Conservation (phyloP, 2,113 vertebrate genomes). For the Aptenodytes forsteri region DNA sequence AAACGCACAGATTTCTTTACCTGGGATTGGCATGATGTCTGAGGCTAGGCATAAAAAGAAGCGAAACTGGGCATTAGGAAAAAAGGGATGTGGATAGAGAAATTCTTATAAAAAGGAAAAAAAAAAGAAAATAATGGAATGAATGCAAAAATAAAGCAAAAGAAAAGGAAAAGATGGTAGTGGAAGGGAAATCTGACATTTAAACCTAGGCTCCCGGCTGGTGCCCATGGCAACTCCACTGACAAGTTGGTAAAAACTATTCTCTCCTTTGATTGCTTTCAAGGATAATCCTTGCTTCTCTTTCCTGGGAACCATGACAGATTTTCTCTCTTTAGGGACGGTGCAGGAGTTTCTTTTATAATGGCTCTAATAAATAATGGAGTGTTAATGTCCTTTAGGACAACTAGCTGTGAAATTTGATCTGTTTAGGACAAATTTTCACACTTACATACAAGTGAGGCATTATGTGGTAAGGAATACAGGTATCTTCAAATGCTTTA, state of each 20-base stretch:
- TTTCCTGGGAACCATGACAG: conserved; percentile 74
- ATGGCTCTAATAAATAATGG: conserved; percentile 74
- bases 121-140: neutral
- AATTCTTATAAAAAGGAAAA: neutral
- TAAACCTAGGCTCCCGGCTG: conserved; percentile 53
- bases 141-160: conserved; percentile 38
- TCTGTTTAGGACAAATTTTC: conserved; percentile 65
- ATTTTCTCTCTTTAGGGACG: conserved; percentile 59
- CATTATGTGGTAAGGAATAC: conserved; percentile 3
- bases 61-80: neutral
- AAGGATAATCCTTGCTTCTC: conserved; percentile 76
- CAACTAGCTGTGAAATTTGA: conserved; percentile 56
- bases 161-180: conserved; percentile 39
- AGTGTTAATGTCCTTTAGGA: conserved; percentile 58
- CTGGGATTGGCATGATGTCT: neutral
- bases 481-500: neutral
- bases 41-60: neutral
- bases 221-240: conserved; percentile 77
- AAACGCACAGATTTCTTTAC: neutral
- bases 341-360: conserved; percentile 68
- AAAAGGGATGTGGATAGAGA: neutral
- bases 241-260: conserved; percentile 73
- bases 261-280: conserved; percentile 74
- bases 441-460: neutral
- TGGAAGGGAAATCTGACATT: conserved; percentile 70